These are phyloP conservation scores for Urophycis tenuis DNA, from an alignment of 2,797 vertebrate genomes.

Conservation along the genomic window DNA sequence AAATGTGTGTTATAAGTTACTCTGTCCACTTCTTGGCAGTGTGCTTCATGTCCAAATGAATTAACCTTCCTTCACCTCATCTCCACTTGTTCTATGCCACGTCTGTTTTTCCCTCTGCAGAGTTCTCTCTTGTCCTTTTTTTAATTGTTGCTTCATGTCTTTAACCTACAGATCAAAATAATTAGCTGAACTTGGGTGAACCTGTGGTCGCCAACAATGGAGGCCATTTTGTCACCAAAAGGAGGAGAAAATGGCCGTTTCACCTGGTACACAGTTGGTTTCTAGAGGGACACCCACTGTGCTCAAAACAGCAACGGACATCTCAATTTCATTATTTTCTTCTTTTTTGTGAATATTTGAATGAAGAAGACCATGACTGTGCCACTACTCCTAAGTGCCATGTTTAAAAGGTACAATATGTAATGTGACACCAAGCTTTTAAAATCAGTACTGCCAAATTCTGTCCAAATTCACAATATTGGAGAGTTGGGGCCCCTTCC, in stretches of 20 bases:
- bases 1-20: background rate
- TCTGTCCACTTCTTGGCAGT: background rate
- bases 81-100: background rate
- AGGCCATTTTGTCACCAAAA: background rate
- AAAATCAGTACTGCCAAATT: no score
- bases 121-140: background rate
- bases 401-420: background rate
- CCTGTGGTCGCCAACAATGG: background rate
- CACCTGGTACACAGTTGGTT: background rate
- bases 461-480: no score
- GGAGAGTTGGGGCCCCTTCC: no score
- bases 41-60: background rate
- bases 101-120: background rate
- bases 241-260: background rate
- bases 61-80: background rate
- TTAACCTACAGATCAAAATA: slow-evolving; percentile 33
- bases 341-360: background rate
- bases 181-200: slow-evolving; percentile 6
- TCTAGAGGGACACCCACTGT: background rate
- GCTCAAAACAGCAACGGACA: background rate
- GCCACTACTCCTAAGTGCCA: background rate
- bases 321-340: background rate
- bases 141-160: background rate
- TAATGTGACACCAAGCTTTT: no score
- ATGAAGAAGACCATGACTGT: background rate